phyloP scores from a whole-genome alignment of 2,797 vertebrate species.

The Enteromius fasciolatus region DNA sequence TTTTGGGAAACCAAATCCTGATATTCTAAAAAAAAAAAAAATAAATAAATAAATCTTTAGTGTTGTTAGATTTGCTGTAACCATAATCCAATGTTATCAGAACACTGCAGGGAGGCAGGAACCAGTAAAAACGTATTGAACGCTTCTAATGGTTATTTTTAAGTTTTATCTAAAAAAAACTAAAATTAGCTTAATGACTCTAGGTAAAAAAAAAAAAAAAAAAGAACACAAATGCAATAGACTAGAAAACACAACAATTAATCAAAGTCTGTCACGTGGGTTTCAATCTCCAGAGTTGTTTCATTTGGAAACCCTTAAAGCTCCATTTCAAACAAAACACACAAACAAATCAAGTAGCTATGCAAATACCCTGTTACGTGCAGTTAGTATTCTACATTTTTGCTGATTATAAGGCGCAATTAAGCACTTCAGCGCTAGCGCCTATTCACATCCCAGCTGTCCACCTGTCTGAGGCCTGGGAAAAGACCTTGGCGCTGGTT shows the following conservation, averaged over 20 bases:
- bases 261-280: not conserved
- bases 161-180: not conserved
- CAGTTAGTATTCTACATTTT: slow-evolving; percentile 39
- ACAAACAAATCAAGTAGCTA: slow-evolving; percentile 48
- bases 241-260: not conserved
- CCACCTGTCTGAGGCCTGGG: slow-evolving; percentile 78
- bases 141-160: not conserved
- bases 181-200: not conserved
- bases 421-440: slow-evolving; percentile 73
- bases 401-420: slow-evolving; percentile 78
- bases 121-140: not conserved
- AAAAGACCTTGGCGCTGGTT: slow-evolving; percentile 72
- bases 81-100: not conserved
- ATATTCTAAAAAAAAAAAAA: not conserved
- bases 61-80: too few relatives aligned
- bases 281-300: not conserved
- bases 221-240: not conserved
- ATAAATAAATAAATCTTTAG: not conserved
- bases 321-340: slow-evolving; percentile 10
- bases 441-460: slow-evolving; percentile 77
- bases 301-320: not conserved
- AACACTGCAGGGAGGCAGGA: not conserved
- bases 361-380: slow-evolving; percentile 37
- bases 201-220: not conserved
- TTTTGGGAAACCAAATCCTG: not conserved